phyloP scores from a whole-genome alignment of 1,140 invertebrate species.

The Dinoponera quadriceps region DNA sequence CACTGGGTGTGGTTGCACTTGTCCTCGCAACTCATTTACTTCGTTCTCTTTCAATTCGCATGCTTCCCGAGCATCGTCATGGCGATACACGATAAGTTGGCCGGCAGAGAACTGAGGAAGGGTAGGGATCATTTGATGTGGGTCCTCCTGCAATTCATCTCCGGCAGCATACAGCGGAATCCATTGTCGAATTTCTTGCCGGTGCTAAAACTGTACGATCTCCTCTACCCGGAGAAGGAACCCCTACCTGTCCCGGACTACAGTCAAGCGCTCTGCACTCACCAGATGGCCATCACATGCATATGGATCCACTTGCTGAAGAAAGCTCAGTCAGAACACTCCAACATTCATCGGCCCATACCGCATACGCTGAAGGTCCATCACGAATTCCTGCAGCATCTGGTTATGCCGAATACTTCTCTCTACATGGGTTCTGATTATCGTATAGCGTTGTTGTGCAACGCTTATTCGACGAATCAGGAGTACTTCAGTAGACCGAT shows the following conservation, averaged over 20 bases:
- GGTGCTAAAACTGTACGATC: constrained; percentile 95
- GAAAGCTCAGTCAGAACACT: constrained; percentile 94
- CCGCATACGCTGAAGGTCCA: constrained; percentile 94
- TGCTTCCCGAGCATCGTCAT: constrained; percentile 97
- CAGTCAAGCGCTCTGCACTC: constrained; percentile 93
- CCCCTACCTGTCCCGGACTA: constrained; percentile 95
- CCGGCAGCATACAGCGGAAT: constrained; percentile 98
- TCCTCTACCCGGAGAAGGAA: constrained; percentile 96
- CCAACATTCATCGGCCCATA: constrained; percentile 91
- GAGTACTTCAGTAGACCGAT: constrained; percentile 94
- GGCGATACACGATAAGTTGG: constrained; percentile 94
- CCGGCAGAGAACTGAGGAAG: constrained; percentile 92
- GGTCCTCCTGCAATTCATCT: constrained; percentile 98
- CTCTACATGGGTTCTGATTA: constrained; percentile 93
- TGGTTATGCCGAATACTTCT: constrained; percentile 90
- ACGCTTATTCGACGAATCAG: constrained; percentile 96
- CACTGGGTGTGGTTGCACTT: constrained; percentile 97
- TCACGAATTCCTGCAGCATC: constrained; percentile 94
- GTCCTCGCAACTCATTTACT: constrained; percentile 98
- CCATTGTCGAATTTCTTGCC: constrained; percentile 96
- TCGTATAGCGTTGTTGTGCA: constrained; percentile 95
- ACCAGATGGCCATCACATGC: constrained; percentile 97
- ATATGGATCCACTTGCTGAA: constrained; percentile 98
- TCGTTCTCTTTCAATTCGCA: constrained; percentile 97
- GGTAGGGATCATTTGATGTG: constrained; percentile 98